Evolutionary conservation across 2,888 invertebrate species (phyloP).

Genomic region (Charanyca ferruginea): DNA sequence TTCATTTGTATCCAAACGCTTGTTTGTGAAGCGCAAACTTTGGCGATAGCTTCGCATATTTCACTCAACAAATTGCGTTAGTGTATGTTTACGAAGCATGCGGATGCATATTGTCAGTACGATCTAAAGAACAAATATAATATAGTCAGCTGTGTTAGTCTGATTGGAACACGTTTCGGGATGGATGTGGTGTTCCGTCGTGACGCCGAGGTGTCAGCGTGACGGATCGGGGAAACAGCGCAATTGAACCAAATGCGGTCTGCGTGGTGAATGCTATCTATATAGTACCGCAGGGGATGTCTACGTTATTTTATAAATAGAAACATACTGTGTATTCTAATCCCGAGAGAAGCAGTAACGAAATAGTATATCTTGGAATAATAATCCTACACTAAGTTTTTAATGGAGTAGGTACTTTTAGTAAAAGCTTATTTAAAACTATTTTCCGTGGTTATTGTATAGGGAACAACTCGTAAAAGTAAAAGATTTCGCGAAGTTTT

Average conservation of each 20-base stretch:
- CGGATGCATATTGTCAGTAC: conserved; percentile 22
- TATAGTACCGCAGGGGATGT: conserved; percentile 36
- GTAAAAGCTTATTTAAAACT: conserved; percentile 27
- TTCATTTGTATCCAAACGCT: conserved; percentile 36
- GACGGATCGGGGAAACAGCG: conserved; percentile 57
- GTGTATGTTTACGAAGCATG: conserved; percentile 41
- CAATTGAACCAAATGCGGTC: conserved; percentile 45
- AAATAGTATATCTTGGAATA: conserved; percentile 8
- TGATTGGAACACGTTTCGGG: conserved; percentile 58
- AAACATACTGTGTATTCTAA: conserved; percentile 20
- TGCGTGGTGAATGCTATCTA: conserved; percentile 17
- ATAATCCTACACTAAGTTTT: conserved; percentile 12
- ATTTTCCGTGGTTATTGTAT: conserved; percentile 31
- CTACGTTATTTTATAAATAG: conserved; percentile 31
- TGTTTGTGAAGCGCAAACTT: conserved; percentile 32
- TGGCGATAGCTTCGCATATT: conserved; percentile 16
- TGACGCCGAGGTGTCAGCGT: conserved; percentile 51
- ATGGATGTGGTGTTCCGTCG: conserved; percentile 30
- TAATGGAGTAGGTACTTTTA: conserved; percentile 9
- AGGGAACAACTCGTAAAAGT: conserved; percentile 17
- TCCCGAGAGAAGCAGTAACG: neutral
- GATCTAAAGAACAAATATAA: conserved; percentile 34
- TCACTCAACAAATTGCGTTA: conserved; percentile 32
- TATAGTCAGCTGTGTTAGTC: conserved; percentile 39
- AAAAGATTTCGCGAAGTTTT: conserved; percentile 16